phyloP scores from a whole-genome alignment of 2,888 invertebrate species.

The Plagiodera versicolora region DNA sequence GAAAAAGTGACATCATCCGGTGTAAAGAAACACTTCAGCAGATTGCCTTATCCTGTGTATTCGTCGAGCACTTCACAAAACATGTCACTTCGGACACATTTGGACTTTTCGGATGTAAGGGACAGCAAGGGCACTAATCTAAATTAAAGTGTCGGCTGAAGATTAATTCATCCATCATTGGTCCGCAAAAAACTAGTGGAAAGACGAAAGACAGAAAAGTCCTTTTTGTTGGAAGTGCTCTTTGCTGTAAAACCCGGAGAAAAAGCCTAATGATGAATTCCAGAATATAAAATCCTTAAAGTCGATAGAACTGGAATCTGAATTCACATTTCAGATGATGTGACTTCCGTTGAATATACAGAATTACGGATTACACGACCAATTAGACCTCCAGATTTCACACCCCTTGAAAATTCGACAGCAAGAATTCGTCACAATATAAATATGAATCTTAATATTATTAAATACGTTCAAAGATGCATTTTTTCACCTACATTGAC shows the following conservation, averaged over 20 bases:
- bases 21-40: slow-evolving; percentile 7
- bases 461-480: too few species aligned
- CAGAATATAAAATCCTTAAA: slow-evolving; percentile 10
- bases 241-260: slow-evolving; percentile 3
- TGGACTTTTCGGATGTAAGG: slow-evolving; percentile 21
- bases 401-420: too few species aligned
- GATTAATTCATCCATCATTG: slow-evolving; percentile 25
- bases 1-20: neutral
- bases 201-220: slow-evolving; percentile 11
- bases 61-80: slow-evolving; percentile 8
- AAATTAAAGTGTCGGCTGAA: slow-evolving; percentile 24
- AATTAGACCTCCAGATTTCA: too few species aligned
- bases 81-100: slow-evolving; percentile 20
- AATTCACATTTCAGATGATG: too few species aligned
- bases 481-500: too few species aligned
- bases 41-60: slow-evolving; percentile 11
- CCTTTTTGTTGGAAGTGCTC: slow-evolving; percentile 13
- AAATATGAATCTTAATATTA: too few species aligned
- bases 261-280: slow-evolving; percentile 9
- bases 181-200: slow-evolving; percentile 18
- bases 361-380: too few species aligned
- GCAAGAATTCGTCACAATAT: too few species aligned
- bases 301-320: slow-evolving; percentile 1
- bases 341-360: too few species aligned
- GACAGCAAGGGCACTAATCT: slow-evolving; percentile 20